These are phyloP conservation scores for Tenthredo mesomela DNA, from an alignment of 2,888 invertebrate genomes.

Conservation along the genomic window DNA sequence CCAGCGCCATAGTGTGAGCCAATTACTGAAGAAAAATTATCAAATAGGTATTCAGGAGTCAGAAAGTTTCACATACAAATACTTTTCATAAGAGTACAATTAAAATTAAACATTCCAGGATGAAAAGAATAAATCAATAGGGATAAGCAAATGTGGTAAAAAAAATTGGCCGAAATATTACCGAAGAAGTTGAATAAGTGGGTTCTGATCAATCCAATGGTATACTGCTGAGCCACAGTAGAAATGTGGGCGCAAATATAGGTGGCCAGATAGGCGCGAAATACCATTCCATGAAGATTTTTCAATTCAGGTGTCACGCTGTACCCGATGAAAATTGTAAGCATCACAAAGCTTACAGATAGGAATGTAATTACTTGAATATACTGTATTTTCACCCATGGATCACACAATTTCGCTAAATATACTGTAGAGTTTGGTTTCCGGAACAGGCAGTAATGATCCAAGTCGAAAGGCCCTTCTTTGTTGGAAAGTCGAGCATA, in stretches of 20 bases:
- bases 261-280: constrained; percentile 13
- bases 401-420: constrained; percentile 1
- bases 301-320: constrained; percentile 83
- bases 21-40: not conserved
- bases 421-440: not conserved
- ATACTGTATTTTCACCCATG: not conserved
- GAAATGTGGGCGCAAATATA: not conserved
- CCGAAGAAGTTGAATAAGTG: not conserved
- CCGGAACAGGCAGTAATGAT: not conserved
- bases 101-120: not conserved
- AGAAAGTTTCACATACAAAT: not conserved
- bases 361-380: not conserved
- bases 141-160: not conserved
- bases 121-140: too few species aligned
- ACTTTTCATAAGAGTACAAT: not conserved
- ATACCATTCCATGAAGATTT: constrained; percentile 82
- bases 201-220: too few species aligned
- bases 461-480: not conserved
- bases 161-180: not conserved
- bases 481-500: not conserved
- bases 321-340: constrained; percentile 81
- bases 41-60: not conserved
- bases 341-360: not conserved
- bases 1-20: not conserved
- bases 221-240: not conserved